Evolutionary conservation across 1,140 invertebrate genomes (phyloP).

Genomic region (Steinernema khuongi): DNA sequence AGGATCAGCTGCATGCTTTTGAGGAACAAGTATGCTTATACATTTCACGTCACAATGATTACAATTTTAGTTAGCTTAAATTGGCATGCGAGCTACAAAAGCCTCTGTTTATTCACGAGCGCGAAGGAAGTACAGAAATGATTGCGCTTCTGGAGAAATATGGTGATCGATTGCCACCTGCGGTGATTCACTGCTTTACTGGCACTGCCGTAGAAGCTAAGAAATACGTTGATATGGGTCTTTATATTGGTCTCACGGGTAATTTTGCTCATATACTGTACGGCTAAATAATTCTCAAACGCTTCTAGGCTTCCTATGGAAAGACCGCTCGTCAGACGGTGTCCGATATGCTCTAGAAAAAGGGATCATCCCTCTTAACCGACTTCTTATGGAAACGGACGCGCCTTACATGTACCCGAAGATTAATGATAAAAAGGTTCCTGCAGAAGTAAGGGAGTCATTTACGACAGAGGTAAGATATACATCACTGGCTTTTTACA

Average conservation of each 20-base stretch:
- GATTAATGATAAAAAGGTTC: constrained; percentile 81
- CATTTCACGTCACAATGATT: neutral
- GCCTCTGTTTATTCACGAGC: constrained; percentile 83
- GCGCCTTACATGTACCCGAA: constrained; percentile 94
- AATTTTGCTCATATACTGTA: constrained; percentile 20
- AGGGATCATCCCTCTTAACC: constrained; percentile 74
- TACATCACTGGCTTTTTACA: constrained; percentile 25
- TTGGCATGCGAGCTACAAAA: constrained; percentile 78
- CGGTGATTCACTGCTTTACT: constrained; percentile 86
- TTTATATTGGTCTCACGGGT: constrained; percentile 79
- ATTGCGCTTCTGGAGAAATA: constrained; percentile 60
- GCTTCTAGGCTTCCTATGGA: constrained; percentile 75
- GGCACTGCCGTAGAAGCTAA: constrained; percentile 78
- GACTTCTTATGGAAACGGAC: constrained; percentile 81
- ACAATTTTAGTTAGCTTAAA: constrained; percentile 65
- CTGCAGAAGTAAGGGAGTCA: constrained; percentile 75
- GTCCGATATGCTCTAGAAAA: constrained; percentile 76
- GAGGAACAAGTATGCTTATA: constrained; percentile 73
- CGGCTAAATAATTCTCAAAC: constrained; percentile 19
- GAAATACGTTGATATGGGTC: constrained; percentile 77
- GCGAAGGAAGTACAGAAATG: constrained; percentile 79
- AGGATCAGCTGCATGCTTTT: constrained; percentile 78
- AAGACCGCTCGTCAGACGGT: constrained; percentile 84
- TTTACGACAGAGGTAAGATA: constrained; percentile 74
- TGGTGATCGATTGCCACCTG: constrained; percentile 60